phyloP scores from a whole-genome alignment of 2,797 vertebrate species.

The Salmo trutta region DNA sequence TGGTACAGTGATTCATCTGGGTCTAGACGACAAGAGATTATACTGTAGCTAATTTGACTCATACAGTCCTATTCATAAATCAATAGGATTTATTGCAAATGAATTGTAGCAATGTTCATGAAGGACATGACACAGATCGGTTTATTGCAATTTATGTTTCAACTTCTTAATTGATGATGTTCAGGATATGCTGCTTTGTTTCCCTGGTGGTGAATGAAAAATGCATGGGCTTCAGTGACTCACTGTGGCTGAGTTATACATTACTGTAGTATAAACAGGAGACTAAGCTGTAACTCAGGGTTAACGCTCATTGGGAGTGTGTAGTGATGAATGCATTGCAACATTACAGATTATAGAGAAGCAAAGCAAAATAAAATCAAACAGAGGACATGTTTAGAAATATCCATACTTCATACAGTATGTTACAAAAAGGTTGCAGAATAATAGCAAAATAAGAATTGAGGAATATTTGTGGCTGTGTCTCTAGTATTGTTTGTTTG shows the following conservation, averaged over 20 bases:
- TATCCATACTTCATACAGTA: neutral
- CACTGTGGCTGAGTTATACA: neutral
- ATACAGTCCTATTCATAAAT: neutral
- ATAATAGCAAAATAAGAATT: neutral
- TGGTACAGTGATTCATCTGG: neutral
- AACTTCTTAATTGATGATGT: neutral
- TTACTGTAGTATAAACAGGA: neutral
- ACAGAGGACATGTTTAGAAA: neutral
- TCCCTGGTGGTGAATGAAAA: slow-evolving; percentile 1
- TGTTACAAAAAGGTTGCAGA: neutral
- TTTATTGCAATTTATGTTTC: slow-evolving; percentile 12
- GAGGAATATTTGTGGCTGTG: neutral
- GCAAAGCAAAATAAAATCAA: neutral
- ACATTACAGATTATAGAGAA: neutral
- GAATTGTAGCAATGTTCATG: neutral
- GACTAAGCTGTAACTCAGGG: neutral
- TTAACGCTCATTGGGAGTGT: neutral
- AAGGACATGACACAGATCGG: neutral
- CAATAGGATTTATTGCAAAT: neutral
- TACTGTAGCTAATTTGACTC: slow-evolving; percentile 3
- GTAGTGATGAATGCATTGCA: neutral
- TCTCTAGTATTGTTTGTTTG: neutral
- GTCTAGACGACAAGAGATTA: neutral
- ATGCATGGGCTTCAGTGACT: neutral
- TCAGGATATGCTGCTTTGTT: neutral